phyloP scores from a whole-genome alignment of 2,888 invertebrate genomes.

The Noctua janthe region DNA sequence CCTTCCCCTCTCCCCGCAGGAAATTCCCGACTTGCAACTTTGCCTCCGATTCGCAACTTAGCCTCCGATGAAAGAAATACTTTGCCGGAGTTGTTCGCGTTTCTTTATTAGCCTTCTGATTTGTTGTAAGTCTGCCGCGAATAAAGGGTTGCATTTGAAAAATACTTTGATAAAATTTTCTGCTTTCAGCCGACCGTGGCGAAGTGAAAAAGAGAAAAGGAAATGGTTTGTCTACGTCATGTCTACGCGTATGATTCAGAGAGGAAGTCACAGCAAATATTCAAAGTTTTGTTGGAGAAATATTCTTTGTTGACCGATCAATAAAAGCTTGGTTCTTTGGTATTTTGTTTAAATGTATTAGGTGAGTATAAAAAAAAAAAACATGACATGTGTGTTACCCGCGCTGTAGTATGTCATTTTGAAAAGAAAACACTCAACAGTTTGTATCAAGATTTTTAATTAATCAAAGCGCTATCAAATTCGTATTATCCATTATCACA shows the following conservation, averaged over 20 bases:
- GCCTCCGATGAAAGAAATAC: conserved; percentile 85
- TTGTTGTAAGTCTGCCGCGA: conserved; percentile 72
- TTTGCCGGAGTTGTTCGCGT: conserved; percentile 74
- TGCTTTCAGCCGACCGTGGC: conserved; percentile 33
- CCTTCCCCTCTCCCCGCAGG: conserved; percentile 74
- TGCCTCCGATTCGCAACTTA: conserved; percentile 73
- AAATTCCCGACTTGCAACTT: conserved; percentile 81
- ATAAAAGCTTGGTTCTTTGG: background rate
- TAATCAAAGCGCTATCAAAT: background rate
- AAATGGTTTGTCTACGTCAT: conserved; percentile 21
- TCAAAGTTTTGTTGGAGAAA: background rate
- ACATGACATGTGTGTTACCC: background rate
- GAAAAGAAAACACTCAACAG: background rate
- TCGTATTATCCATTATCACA: background rate
- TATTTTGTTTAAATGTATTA: background rate
- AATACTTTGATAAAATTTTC: conserved; percentile 55
- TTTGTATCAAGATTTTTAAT: background rate
- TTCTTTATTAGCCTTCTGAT: conserved; percentile 81
- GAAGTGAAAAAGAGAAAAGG: conserved; percentile 25
- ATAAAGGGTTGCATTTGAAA: conserved; percentile 68
- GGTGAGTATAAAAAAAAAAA: background rate
- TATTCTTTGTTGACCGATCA: background rate
- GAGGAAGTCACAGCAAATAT: background rate
- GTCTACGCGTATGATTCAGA: conserved; percentile 9
- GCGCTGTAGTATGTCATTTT: background rate